These are phyloP conservation scores for Myripristis murdjan DNA, from an alignment of 2,797 vertebrate genomes.

Conservation along the genomic window DNA sequence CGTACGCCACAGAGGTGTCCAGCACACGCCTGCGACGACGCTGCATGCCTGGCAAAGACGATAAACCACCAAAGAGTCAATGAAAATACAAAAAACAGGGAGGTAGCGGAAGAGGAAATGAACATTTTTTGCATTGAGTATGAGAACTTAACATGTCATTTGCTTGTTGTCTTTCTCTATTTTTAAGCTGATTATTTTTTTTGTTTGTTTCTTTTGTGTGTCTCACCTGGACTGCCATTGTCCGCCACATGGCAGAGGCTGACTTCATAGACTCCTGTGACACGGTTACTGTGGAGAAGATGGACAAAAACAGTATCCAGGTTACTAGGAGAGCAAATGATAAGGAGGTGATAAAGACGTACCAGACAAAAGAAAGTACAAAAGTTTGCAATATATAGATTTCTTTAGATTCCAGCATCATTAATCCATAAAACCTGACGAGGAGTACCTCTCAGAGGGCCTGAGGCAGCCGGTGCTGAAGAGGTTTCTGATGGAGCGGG, in stretches of 20 bases:
- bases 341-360: no score
- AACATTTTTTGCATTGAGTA: no score
- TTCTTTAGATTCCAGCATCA: not conserved
- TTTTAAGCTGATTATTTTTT: not conserved
- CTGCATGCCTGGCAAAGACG: conserved; percentile 91
- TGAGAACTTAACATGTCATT: not conserved
- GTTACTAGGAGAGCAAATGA: not conserved
- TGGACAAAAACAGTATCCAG: not conserved
- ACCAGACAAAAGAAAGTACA: not conserved
- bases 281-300: conserved; percentile 89
- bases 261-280: conserved; percentile 97
- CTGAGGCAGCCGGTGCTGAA: conserved; percentile 95
- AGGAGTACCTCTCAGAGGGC: conserved; percentile 91
- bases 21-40: conserved; percentile 95
- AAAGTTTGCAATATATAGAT: not conserved
- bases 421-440: not conserved
- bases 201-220: not conserved
- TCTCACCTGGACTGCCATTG: conserved; percentile 94
- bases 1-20: conserved; percentile 97
- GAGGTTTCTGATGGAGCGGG: conserved; percentile 96
- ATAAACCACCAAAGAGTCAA: not conserved
- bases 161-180: not conserved
- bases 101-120: not conserved
- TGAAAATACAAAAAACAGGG: not conserved
- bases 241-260: conserved; percentile 95